These are phyloP conservation scores for Augochlorella aurata DNA, from an alignment of 2,888 invertebrate genomes.

Conservation along the genomic window DNA sequence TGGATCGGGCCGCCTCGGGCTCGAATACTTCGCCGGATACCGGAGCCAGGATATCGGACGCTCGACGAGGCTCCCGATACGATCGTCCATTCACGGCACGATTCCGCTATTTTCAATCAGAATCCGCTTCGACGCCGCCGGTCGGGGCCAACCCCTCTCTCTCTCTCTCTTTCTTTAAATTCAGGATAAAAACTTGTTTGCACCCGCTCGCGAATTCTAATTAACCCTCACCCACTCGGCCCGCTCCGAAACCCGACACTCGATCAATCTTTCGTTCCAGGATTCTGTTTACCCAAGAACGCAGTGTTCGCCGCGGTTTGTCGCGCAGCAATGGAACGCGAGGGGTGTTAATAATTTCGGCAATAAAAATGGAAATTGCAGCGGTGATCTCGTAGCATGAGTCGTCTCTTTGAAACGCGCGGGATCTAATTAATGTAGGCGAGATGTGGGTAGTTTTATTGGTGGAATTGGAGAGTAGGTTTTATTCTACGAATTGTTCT, in stretches of 20 bases:
- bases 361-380: no score
- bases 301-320: no score
- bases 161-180: constrained; percentile 13
- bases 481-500: no score
- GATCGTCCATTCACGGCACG: constrained; percentile 37
- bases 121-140: constrained; percentile 3
- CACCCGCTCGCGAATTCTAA: constrained; percentile 10
- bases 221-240: background rate
- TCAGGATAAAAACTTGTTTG: constrained; percentile 21
- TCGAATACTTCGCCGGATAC: constrained; percentile 20
- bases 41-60: constrained; percentile 25
- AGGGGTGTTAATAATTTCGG: no score
- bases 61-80: constrained; percentile 35
- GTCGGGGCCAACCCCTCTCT: background rate
- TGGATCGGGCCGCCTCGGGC: constrained; percentile 13
- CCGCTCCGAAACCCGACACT: background rate
- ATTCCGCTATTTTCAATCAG: constrained; percentile 39
- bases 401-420: no score
- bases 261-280: background rate
- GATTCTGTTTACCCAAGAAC: no score
- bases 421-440: no score
- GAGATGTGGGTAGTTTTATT: no score
- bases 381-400: no score
- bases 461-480: no score
- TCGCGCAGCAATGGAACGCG: no score